A percentile compares a stretch with the other conserved stretches of the same genome.
Conservation (phyloP, 1,140 invertebrate genomes). For the Hylyphantes graminicola region DNA sequence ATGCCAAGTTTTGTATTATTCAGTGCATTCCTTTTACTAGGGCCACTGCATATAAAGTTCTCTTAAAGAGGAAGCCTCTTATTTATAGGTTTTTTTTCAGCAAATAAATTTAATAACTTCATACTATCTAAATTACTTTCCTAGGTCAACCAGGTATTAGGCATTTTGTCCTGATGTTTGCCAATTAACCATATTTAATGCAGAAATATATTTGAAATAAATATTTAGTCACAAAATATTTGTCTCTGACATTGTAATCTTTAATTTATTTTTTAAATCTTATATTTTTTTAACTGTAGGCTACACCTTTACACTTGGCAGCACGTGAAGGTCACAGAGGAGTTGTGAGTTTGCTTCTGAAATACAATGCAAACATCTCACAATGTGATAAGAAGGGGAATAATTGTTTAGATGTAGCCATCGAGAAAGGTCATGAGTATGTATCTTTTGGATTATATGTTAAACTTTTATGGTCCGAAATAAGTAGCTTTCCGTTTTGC, state of each 20-base stretch:
- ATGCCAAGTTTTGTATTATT: too few species aligned
- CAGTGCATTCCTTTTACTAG: too few species aligned
- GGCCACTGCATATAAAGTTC: too few species aligned
- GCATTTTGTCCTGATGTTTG: neutral
- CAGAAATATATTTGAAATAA: neutral
- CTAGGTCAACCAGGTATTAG: neutral
- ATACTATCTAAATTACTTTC: neutral
- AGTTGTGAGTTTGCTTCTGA: conserved; percentile 68
- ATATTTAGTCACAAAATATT: neutral
- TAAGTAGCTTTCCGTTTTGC: too few species aligned
- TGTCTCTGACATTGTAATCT: neutral
- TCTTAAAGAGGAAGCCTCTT: too few species aligned
- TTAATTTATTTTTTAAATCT: neutral
- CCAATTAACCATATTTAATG: neutral
- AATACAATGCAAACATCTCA: conserved; percentile 67
- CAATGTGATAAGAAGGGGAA: conserved; percentile 66
- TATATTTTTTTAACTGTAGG: conserved; percentile 39
- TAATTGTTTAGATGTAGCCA: conserved; percentile 71
- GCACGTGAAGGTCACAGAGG: conserved; percentile 67
- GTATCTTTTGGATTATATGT: conserved; percentile 3
- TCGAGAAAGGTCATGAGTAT: conserved; percentile 67
- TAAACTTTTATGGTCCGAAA: neutral
- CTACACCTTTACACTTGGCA: conserved; percentile 66
- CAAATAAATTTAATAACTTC: neutral
- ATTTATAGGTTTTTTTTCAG: too few species aligned